phyloP scores from a whole-genome alignment of 2,888 invertebrate genomes.

The Ommatoiulus sabulosus region DNA sequence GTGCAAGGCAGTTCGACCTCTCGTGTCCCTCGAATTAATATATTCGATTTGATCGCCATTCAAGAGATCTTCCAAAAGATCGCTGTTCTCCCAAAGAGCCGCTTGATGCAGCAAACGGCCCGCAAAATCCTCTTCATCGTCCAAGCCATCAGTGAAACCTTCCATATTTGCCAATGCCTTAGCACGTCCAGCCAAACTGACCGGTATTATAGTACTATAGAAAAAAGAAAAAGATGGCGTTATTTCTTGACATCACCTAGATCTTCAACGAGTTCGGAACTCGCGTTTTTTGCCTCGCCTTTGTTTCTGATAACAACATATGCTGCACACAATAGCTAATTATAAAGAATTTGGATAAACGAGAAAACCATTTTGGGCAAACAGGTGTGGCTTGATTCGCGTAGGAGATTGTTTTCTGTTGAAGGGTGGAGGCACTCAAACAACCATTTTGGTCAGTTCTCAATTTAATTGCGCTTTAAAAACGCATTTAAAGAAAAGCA shows the following conservation, averaged over 20 bases:
- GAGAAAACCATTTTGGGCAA: slow-evolving; percentile 10
- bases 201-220: background rate
- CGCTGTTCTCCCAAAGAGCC: slow-evolving; percentile 89
- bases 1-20: slow-evolving; percentile 82
- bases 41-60: slow-evolving; percentile 75
- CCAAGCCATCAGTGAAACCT: slow-evolving; percentile 39
- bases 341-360: background rate
- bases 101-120: slow-evolving; percentile 83
- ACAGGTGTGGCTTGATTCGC: slow-evolving; percentile 35
- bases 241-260: background rate
- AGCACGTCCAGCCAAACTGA: background rate
- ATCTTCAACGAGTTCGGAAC: background rate
- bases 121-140: slow-evolving; percentile 78
- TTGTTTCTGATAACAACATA: background rate
- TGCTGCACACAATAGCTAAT: background rate
- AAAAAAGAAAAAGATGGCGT: background rate
- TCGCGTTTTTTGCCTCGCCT: background rate
- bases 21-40: slow-evolving; percentile 79
- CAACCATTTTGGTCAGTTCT: background rate
- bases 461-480: background rate
- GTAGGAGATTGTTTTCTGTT: slow-evolving; percentile 4
- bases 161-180: slow-evolving; percentile 18
- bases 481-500: background rate
- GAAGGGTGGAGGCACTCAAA: slow-evolving; percentile 23
- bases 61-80: slow-evolving; percentile 83